Conservation (phyloP, 2,888 invertebrate genomes). For the Brassicogethes aeneus region DNA sequence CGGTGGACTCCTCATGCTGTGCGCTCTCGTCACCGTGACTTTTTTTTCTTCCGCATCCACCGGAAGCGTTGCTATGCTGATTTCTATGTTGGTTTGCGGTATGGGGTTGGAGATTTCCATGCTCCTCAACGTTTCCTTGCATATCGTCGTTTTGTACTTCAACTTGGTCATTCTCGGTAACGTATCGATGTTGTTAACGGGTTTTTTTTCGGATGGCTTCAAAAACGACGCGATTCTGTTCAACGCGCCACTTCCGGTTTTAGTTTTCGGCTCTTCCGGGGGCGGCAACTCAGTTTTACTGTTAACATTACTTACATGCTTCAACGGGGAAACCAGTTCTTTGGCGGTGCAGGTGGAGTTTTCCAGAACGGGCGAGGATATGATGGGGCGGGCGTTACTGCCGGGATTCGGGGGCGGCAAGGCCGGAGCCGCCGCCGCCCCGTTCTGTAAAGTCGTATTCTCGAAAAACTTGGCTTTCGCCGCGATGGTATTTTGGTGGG, state of each 20-base stretch:
- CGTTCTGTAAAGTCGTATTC: conserved; percentile 33
- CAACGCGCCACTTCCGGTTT: conserved; percentile 49
- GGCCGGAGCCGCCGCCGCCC: conserved; percentile 43
- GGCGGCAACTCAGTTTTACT: conserved; percentile 49
- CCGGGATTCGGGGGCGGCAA: conserved; percentile 58
- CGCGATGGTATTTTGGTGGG: conserved; percentile 15
- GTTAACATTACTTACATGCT: conserved; percentile 52
- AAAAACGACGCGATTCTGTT: conserved; percentile 70
- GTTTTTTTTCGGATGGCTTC: conserved; percentile 50
- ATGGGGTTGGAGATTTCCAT: conserved; percentile 81
- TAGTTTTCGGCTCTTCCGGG: conserved; percentile 37
- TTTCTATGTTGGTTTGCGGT: conserved; percentile 56
- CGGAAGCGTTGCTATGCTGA: conserved; percentile 51
- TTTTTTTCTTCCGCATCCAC: conserved; percentile 50
- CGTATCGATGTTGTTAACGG: conserved; percentile 47
- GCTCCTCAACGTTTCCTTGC: conserved; percentile 62
- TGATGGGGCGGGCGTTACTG: conserved; percentile 59
- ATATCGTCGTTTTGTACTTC: conserved; percentile 56
- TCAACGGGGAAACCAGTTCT: conserved; percentile 57
- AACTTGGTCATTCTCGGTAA: conserved; percentile 49
- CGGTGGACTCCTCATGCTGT: conserved; percentile 66
- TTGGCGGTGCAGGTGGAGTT: conserved; percentile 73
- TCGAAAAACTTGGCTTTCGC: conserved; percentile 21
- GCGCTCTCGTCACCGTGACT: conserved; percentile 64
- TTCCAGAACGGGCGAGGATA: conserved; percentile 73